Base-by-base conservation (phyloP, 1,140 invertebrate species). In the Colletes gigas region DNA sequence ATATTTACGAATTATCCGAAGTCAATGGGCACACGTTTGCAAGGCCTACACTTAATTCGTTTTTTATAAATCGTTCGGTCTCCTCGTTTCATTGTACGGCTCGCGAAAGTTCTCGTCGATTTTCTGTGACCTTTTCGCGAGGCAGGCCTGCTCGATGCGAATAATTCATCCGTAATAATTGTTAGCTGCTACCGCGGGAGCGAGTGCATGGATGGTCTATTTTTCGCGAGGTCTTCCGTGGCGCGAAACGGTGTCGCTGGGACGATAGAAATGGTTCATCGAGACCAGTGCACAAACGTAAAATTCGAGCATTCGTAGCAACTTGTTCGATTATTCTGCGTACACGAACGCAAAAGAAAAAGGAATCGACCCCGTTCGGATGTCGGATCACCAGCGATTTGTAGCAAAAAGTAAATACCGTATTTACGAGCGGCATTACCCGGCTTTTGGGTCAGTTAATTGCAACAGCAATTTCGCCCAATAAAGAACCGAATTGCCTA, bases 371-470 rank as follows among this genome's bases (percentile, higher is more conserved):
- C 30, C 30, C 30, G 30, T 30, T 30, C 30, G 10, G 47, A 50
- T 1, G 47, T 10, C 7, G 54, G 54, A 55, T n/a, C 19, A 62
- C 30, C 60, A 5, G 14, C 30, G 62, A 44, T 44, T 44, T 8
- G 62, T 9, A 30, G 54, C n/a, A 67, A 57, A 72, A 60, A 73
- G 17, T 4, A 21, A 17, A n/a, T 41, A 12, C 62, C 41, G 7
- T 17, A n/a, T 60, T 80, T 74, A 67, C 62, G 17, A 74, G 39
- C 41, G 59, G 19, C 62, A 72, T 67, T 54, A n/a, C 21, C 14
- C 39, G 39, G 72, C 41, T 47, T 70, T 60, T n/a, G 62, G 70
- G 71, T 57, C 60, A 44, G 44, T 39, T 74, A 74, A 80, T 80
- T 80, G 71, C 19, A 50, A 10, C 50, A n/a, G 14, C 54, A 71